These are phyloP conservation scores for Heloderma charlesbogerti DNA, from an alignment of 2,113 vertebrate species.

Conservation along the genomic window DNA sequence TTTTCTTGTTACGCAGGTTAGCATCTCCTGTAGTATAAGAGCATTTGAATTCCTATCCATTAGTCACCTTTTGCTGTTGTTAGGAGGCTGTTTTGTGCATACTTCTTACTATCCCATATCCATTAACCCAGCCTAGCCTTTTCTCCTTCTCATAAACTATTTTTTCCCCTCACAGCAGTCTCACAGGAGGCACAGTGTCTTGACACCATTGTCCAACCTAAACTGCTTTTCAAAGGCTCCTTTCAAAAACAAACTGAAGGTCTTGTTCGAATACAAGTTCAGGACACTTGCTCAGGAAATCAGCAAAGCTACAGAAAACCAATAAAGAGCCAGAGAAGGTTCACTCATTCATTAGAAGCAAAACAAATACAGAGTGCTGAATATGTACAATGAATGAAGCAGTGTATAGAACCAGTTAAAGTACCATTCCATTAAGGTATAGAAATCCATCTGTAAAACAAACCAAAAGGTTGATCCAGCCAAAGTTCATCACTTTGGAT, in stretches of 20 bases:
- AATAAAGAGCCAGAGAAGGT: background rate
- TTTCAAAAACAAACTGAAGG: conserved; percentile 6
- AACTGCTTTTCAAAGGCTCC: background rate
- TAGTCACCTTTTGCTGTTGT: conserved; percentile 59
- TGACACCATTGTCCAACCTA: background rate
- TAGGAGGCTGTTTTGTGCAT: background rate
- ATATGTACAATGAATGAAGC: background rate
- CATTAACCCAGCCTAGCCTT: conserved; percentile 52
- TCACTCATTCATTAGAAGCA: background rate
- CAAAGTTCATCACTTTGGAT: background rate
- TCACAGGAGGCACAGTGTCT: conserved; percentile 8
- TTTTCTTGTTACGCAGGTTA: conserved; percentile 59
- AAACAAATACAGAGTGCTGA: background rate
- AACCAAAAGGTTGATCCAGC: background rate
- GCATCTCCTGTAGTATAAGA: conserved; percentile 50
- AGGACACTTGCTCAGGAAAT: background rate
- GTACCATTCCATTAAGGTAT: background rate
- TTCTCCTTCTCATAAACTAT: conserved; percentile 27
- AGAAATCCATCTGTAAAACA: background rate
- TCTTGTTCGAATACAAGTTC: conserved; percentile 1
- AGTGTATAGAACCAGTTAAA: background rate
- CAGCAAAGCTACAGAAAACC: background rate
- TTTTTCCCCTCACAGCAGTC: background rate
- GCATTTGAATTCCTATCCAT: conserved; percentile 46
- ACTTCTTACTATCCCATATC: conserved; percentile 21